Percentiles rank a stretch among this genome's conserved stretches.
These are phyloP conservation scores for Corythornis leucogaster DNA, from an alignment of 2,797 vertebrate genomes.

Conservation along the genomic window DNA sequence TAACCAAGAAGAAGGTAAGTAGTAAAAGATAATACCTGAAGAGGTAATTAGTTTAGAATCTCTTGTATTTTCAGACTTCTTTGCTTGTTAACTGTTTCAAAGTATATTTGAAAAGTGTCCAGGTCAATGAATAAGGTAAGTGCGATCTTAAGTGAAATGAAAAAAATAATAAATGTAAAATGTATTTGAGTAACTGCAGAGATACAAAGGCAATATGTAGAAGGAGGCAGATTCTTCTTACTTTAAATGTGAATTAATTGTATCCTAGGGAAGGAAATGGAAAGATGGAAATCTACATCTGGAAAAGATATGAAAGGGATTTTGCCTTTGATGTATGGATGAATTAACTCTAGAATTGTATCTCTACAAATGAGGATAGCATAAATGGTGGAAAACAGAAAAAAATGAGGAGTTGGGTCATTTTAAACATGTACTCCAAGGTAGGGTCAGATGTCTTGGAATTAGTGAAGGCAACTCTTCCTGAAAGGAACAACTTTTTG, in stretches of 20 bases:
- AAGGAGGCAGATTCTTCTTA: slow-evolving; percentile 4
- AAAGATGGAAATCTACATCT: slow-evolving; percentile 3
- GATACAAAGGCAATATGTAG: background rate
- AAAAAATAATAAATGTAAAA: background rate
- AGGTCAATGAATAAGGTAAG: background rate
- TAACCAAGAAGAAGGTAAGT: background rate
- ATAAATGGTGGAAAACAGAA: background rate
- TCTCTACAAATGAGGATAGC: background rate
- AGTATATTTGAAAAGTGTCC: background rate
- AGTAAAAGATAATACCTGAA: background rate
- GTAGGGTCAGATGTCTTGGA: background rate
- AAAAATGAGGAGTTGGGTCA: background rate
- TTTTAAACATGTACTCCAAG: background rate
- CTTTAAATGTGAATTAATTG: slow-evolving; percentile 27
- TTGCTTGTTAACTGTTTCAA: background rate
- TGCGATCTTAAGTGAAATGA: background rate
- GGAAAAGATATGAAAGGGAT: background rate
- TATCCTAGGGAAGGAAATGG: slow-evolving; percentile 2
- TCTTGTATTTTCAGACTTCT: background rate
- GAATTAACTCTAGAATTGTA: background rate
- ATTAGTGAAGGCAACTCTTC: background rate
- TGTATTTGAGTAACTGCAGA: background rate
- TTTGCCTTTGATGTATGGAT: slow-evolving; percentile 17
- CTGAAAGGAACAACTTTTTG: background rate
- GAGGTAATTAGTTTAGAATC: background rate